These are phyloP conservation scores for Pipistrellus nathusii DNA, from an alignment of 2,797 vertebrate genomes.

Conservation along the genomic window DNA sequence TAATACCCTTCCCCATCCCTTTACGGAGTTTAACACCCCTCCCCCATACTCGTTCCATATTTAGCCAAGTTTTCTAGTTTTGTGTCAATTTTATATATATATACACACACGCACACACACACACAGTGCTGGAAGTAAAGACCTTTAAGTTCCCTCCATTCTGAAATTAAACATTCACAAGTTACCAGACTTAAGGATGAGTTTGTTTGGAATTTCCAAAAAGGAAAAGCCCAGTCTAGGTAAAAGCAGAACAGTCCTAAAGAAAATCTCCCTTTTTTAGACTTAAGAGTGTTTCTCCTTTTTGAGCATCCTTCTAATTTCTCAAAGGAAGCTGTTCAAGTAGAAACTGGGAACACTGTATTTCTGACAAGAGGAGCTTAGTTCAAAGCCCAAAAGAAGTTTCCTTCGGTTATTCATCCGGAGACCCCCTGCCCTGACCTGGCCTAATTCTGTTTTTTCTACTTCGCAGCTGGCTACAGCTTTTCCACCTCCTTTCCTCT, in stretches of 20 bases:
- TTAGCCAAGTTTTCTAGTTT: constrained; percentile 48
- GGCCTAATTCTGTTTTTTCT: not conserved
- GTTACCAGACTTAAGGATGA: not conserved
- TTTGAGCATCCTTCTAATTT: not conserved
- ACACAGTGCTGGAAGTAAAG: not conserved
- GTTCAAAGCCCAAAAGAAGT: not conserved
- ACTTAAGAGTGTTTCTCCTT: not conserved
- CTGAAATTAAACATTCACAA: constrained; percentile 4
- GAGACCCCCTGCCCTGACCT: not conserved
- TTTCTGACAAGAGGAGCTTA: not conserved
- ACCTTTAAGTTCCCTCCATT: constrained; percentile 8
- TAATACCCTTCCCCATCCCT: not conserved
- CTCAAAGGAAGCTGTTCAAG: not conserved
- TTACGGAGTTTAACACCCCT: not conserved
- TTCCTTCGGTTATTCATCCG: constrained; percentile 38
- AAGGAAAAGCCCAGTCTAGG: not conserved
- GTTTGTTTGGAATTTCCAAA: constrained; percentile 36
- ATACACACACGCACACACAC: no score
- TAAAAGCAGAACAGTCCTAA: constrained; percentile 7
- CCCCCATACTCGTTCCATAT: not conserved
- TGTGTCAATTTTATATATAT: not conserved
- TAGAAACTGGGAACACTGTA: not conserved
- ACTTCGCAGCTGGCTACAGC: not conserved
- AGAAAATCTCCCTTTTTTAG: not conserved
- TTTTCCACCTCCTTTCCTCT: not conserved